A percentile compares a stretch with the other conserved stretches of the same genome.
phyloP scores from a whole-genome alignment of 1,140 invertebrate species.

The Drosophila dunni region DNA sequence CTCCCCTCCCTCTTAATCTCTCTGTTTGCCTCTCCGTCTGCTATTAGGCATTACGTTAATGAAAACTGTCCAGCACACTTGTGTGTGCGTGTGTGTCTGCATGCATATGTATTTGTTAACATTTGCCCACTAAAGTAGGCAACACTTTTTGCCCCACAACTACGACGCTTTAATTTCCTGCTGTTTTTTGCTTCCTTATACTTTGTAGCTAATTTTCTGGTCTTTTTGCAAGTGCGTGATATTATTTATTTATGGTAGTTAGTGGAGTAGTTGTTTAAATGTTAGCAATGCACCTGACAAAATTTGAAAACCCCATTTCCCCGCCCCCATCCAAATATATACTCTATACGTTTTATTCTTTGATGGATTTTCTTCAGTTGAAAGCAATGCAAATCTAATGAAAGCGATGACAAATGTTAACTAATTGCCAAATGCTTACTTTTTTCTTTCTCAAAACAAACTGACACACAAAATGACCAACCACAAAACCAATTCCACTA shows the following conservation, averaged over 20 bases:
- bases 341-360: conserved; percentile 35
- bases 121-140: conserved; percentile 18
- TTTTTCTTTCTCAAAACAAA: conserved; percentile 57
- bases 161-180: no score
- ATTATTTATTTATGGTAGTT: conserved; percentile 2
- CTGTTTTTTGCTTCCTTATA: background rate
- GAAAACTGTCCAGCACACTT: conserved; percentile 23
- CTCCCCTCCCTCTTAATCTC: background rate
- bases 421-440: conserved; percentile 67
- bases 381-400: background rate
- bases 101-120: background rate
- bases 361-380: conserved; percentile 50
- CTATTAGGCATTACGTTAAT: conserved; percentile 30
- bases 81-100: background rate
- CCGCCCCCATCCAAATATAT: background rate
- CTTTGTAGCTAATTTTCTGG: background rate
- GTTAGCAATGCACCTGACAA: conserved; percentile 24
- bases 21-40: background rate
- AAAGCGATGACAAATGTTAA: conserved; percentile 58
- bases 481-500: conserved; percentile 81
- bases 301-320: background rate
- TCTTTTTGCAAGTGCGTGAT: background rate
- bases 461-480: conserved; percentile 53
- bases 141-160: background rate
- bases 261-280: conserved; percentile 5